Evolutionary conservation across 2,888 invertebrate genomes (phyloP), one percentile per base, ranked within the genome.

Genomic region (Eubasilissa splendida): DNA sequence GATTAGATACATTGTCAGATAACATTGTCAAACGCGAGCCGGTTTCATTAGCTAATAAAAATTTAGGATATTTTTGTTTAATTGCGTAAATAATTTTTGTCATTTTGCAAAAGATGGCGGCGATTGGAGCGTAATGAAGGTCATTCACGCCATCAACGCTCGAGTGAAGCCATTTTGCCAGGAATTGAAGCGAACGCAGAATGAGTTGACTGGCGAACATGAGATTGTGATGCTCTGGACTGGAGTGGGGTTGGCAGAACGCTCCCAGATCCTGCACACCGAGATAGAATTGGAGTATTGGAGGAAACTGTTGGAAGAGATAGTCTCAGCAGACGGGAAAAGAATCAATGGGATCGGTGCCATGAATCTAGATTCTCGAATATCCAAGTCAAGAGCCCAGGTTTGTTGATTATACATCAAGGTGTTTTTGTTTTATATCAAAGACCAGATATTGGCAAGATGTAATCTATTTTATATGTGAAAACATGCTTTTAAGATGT

Each of bases 221-320:
- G 42, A 76, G 60, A 31, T 81, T 5, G 81, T 81, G 54, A 68
- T 81, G 31, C 11, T 79, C 12, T 81, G 71, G 76, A 73, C 71
- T 12, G 81, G 79, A 7, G 54, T 52, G 22, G 81, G 81, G 10
- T 60, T 54, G 42, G 79, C 81, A 8, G 81, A 63, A 5, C 66
- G 76, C 12, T 31, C 70, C n/a, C 75, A 75, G 58, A 31, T 12
- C 56, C 66, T 58, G 4, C 52, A 70, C 71, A 14, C 65, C 8
- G 52, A 75, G 42, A 56, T 52, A 9, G 81, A 81, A n/a, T 42
- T 79, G 14, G 56, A 66, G 11, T 79, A 56, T 63, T 81, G 68
- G 54, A 65, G 79, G 50, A 76, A 74, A 31, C 58, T 81, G 50
- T 42, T 81, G 42, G 79, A 81, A 14, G 66, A 59, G 50, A 79